Percentiles rank a stretch among this genome's conserved stretches.
These are phyloP conservation scores for Pocillopora grandis DNA, from an alignment of 92 coral and sea anemone genomes.

Conservation along the genomic window DNA sequence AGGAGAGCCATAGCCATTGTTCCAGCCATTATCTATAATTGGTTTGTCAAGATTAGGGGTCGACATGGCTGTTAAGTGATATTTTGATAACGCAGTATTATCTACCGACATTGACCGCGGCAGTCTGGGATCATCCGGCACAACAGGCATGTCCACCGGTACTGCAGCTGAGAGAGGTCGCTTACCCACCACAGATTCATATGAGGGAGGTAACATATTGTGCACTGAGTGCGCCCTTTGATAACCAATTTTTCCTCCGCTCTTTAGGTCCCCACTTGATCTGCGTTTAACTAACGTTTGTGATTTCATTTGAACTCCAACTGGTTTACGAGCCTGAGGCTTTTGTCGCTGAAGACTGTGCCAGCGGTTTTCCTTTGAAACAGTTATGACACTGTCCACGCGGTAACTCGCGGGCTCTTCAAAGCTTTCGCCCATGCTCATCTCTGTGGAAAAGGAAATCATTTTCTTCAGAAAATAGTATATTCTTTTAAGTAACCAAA, in stretches of 20 bases:
- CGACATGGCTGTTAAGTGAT: slow-evolving; percentile 21
- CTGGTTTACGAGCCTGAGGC: slow-evolving; percentile 55
- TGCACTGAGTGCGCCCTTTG: slow-evolving; percentile 76
- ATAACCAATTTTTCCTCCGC: slow-evolving; percentile 7
- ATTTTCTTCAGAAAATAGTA: too few species aligned
- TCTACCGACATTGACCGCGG: slow-evolving; percentile 62
- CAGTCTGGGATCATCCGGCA: slow-evolving; percentile 55
- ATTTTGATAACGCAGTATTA: slow-evolving; percentile 25
- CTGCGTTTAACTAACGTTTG: slow-evolving; percentile 20
- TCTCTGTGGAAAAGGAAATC: slow-evolving; percentile 47
- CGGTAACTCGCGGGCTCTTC: slow-evolving; percentile 77
- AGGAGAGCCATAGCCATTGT: slow-evolving; percentile 15
- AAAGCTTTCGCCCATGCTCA: slow-evolving; percentile 68
- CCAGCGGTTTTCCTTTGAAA: slow-evolving; percentile 89
- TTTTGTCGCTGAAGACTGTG: slow-evolving; percentile 76
- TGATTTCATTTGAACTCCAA: slow-evolving; percentile 62
- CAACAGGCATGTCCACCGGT: slow-evolving; percentile 77
- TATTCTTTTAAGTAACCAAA: not conserved
- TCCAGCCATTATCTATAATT: not conserved
- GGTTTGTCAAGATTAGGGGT: slow-evolving; percentile 44
- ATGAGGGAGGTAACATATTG: slow-evolving; percentile 59
- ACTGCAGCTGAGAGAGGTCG: slow-evolving; percentile 58
- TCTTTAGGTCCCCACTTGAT: slow-evolving; percentile 8
- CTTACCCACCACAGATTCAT: slow-evolving; percentile 59
- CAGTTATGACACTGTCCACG: slow-evolving; percentile 92